Evolutionary conservation across 2,797 vertebrate genomes (phyloP).

Genomic region (Spea hammondii): DNA sequence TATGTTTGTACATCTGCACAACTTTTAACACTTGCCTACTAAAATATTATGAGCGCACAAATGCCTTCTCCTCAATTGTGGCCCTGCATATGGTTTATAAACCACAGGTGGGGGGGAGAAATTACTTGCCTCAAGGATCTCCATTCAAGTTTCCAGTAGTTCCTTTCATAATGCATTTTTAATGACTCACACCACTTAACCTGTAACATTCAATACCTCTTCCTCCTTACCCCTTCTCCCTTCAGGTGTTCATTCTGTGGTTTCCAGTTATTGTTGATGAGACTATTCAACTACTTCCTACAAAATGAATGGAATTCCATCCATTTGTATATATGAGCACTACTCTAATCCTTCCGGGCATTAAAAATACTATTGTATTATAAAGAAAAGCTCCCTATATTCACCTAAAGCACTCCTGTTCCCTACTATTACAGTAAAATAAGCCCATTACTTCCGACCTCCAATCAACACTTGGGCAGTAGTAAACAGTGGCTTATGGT

Average conservation of each 20-base stretch:
- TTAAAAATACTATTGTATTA: constrained; percentile 41
- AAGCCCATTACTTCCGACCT: neutral
- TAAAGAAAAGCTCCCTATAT: constrained; percentile 3
- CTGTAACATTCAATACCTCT: constrained; percentile 4
- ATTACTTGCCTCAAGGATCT: neutral
- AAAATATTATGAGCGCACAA: neutral
- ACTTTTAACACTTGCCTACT: neutral
- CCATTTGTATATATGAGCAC: constrained; percentile 30
- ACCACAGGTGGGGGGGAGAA: neutral
- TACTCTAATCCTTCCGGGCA: constrained; percentile 44
- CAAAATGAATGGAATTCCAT: constrained; percentile 45
- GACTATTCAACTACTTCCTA: constrained; percentile 33
- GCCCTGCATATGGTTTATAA: neutral
- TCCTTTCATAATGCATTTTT: constrained; percentile 14
- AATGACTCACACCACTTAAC: constrained; percentile 31
- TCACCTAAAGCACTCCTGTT: constrained; percentile 31
- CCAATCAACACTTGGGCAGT: too few species aligned
- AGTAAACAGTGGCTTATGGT: too few species aligned
- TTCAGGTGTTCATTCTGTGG: constrained; percentile 46
- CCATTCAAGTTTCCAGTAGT: neutral
- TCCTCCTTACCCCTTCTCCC: constrained; percentile 16
- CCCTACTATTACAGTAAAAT: constrained; percentile 10
- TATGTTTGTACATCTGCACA: neutral
- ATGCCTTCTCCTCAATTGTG: neutral
- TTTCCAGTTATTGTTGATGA: constrained; percentile 39